Evolutionary conservation across 37 sponge, comb jelly and placozoan genomes (phyloP).

Genomic region (Geodia barretti): DNA sequence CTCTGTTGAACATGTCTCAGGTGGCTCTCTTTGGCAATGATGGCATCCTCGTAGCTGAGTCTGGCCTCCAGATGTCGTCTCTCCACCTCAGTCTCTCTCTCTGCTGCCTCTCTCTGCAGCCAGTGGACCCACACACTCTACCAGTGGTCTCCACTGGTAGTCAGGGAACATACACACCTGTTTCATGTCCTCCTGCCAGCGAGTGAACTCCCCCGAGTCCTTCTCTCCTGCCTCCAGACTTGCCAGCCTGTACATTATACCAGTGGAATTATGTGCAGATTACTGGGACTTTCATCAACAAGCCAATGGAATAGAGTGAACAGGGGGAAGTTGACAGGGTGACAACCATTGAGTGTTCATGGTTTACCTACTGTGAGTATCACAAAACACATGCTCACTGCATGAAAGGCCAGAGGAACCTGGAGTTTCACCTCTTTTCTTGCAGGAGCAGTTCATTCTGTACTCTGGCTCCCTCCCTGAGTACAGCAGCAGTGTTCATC

Average conservation of each 20-base stretch:
- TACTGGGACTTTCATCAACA: neutral
- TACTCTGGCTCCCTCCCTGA: conserved; percentile 93
- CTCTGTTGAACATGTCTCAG: conserved; percentile 58
- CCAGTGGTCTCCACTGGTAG: no score
- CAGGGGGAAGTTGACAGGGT: neutral
- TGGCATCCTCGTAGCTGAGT: conserved; percentile 95
- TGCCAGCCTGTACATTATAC: conserved; percentile 51
- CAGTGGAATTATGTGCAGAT: no score
- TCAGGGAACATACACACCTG: conserved; percentile 28
- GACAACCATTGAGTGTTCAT: neutral
- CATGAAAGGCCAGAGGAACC: neutral
- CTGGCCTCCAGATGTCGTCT: conserved; percentile 83
- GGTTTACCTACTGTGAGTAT: neutral
- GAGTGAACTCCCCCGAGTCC: conserved; percentile 74
- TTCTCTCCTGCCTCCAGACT: conserved; percentile 82
- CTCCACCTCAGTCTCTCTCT: conserved; percentile 79
- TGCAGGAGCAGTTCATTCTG: conserved; percentile 79
- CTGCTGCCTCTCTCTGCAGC: conserved; percentile 80
- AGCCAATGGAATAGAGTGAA: neutral
- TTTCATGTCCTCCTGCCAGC: conserved; percentile 87
- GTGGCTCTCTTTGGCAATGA: conserved; percentile 82
- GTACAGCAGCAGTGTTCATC: conserved; percentile 91
- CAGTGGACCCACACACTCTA: neutral
- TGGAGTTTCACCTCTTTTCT: conserved; percentile 60
- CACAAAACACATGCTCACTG: neutral